phyloP scores from a whole-genome alignment of 2,888 invertebrate genomes.

The Papilio demoleus region DNA sequence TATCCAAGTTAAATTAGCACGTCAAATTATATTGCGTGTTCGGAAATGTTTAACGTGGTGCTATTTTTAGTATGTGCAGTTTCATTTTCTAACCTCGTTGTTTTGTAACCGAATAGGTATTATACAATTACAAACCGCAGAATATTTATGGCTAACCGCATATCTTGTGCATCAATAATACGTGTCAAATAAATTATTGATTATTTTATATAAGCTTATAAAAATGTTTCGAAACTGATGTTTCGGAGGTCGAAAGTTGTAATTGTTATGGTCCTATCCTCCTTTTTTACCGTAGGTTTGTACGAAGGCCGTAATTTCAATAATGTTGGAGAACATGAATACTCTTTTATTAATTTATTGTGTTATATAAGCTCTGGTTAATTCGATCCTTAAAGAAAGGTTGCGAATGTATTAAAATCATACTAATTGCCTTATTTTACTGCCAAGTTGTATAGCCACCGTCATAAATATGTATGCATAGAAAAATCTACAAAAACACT shows the following conservation, averaged over 20 bases:
- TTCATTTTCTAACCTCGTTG: constrained; percentile 1
- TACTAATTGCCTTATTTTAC: background rate
- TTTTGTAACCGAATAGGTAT: constrained; percentile 23
- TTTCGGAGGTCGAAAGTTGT: no score
- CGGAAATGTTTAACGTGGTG: constrained; percentile 14
- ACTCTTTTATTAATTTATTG: no score
- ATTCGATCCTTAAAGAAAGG: no score
- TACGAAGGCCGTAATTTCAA: no score
- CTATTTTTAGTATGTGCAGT: background rate
- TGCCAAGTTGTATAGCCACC: background rate
- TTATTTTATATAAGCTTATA: background rate
- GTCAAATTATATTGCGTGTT: constrained; percentile 19
- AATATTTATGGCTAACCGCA: constrained; percentile 24
- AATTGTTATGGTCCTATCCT: no score
- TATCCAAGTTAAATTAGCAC: constrained; percentile 25
- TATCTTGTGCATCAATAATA: background rate
- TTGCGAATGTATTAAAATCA: no score
- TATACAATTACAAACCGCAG: constrained; percentile 28
- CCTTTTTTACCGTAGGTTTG: no score
- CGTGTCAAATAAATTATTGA: background rate
- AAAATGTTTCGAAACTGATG: background rate
- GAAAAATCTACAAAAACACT: no score
- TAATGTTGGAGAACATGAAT: no score
- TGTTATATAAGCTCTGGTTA: no score
- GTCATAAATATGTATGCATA: no score